phyloP scores from a whole-genome alignment of 2,113 vertebrate species.

The Psittacula cyanocephala region DNA sequence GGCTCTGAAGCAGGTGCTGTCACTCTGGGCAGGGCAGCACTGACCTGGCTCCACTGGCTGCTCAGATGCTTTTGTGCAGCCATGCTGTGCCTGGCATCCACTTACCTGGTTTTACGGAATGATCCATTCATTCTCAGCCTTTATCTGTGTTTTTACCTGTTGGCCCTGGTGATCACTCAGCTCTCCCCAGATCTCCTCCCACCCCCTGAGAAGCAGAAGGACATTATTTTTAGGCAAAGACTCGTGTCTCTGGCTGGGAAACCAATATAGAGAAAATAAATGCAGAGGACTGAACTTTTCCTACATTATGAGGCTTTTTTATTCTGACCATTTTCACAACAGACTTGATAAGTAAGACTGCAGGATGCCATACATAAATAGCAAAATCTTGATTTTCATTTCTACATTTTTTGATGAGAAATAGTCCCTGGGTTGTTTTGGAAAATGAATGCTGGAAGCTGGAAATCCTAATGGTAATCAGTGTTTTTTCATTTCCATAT shows the following conservation, averaged over 20 bases:
- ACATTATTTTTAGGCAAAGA: background rate
- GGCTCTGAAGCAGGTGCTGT: background rate
- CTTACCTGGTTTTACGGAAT: background rate
- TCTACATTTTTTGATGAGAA: background rate
- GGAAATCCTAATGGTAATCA: conserved; percentile 47
- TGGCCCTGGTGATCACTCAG: background rate
- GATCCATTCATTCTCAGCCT: background rate
- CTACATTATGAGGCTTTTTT: background rate
- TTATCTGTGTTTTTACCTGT: background rate
- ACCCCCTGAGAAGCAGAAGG: background rate
- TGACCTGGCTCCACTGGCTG: background rate
- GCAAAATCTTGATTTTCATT: conserved; percentile 32
- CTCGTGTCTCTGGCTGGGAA: background rate
- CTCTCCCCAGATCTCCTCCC: background rate
- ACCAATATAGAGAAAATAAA: background rate
- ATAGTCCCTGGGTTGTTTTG: conserved; percentile 30
- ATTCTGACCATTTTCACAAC: background rate
- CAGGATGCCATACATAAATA: background rate
- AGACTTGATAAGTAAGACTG: background rate
- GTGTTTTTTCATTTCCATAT: conserved; percentile 39
- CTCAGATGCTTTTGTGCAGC: background rate
- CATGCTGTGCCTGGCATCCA: background rate
- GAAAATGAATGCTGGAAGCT: conserved; percentile 26
- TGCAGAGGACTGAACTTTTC: background rate
- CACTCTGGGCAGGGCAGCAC: background rate